A percentile compares a stretch with the other conserved stretches of the same genome.
Conservation (phyloP, 2,113 vertebrate genomes). For the Terrapene triunguis region DNA sequence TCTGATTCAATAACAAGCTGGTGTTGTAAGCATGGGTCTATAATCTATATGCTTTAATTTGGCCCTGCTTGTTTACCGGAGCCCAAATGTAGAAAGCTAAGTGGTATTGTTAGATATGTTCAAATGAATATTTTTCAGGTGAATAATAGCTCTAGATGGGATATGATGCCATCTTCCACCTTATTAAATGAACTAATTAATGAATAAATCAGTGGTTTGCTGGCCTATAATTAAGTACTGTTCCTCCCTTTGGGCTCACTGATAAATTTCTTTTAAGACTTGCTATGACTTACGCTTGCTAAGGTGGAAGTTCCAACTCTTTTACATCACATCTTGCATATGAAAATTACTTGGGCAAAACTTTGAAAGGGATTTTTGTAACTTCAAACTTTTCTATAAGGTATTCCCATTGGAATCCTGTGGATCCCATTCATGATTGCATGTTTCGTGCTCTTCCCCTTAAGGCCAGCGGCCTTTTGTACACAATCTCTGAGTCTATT, state of each 20-base stretch:
- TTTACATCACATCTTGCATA: neutral
- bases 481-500: neutral
- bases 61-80: neutral
- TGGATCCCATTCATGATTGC: neutral
- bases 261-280: neutral
- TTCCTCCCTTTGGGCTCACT: neutral
- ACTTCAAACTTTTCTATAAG: neutral
- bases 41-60: neutral
- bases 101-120: neutral
- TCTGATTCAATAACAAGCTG: neutral
- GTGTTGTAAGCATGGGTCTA: neutral
- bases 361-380: neutral
- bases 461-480: neutral
- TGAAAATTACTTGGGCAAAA: neutral
- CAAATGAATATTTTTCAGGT: neutral
- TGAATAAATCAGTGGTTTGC: neutral
- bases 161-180: neutral
- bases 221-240: neutral
- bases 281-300: neutral
- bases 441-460: neutral
- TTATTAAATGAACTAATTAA: neutral
- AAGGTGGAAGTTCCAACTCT: neutral
- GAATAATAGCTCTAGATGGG: neutral
- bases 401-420: neutral
- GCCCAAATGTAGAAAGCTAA: neutral